Evolutionary conservation across 2,797 vertebrate genomes (phyloP).

Genomic region (Hypotaenidia okinawae): DNA sequence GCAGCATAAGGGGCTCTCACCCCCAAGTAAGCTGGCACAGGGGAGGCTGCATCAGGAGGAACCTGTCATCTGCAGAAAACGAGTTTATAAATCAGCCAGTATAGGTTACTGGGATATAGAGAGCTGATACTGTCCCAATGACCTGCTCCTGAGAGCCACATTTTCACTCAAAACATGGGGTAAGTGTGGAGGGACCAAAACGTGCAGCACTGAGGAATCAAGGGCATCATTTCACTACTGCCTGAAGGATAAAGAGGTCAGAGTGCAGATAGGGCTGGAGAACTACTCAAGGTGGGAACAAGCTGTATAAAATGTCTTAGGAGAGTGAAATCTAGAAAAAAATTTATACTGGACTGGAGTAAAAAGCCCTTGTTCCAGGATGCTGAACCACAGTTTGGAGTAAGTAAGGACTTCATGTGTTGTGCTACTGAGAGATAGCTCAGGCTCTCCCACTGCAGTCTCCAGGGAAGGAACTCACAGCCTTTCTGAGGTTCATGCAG

Average conservation of each 20-base stretch:
- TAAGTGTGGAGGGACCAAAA: not conserved
- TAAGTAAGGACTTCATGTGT: not conserved
- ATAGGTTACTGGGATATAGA: not conserved
- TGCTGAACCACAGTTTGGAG: not conserved
- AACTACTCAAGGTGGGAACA: not conserved
- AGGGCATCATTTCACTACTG: not conserved
- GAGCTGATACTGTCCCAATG: not conserved
- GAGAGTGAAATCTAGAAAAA: not conserved
- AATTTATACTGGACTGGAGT: not conserved
- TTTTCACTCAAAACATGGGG: not conserved
- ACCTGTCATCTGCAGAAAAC: not conserved
- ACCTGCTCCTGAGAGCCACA: not conserved
- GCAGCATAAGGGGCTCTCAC: not conserved
- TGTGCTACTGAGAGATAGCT: not conserved
- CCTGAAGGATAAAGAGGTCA: not conserved
- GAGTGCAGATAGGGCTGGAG: not conserved
- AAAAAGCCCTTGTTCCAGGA: not conserved
- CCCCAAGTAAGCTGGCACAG: not conserved
- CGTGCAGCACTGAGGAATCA: not conserved
- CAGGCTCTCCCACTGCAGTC: not conserved
- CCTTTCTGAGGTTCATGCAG: not conserved
- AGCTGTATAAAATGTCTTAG: not conserved
- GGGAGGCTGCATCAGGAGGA: not conserved
- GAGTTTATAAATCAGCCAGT: not conserved
- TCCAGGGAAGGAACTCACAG: not conserved